A percentile compares a stretch with the other conserved stretches of the same genome.
Conservation (phyloP, 1,140 invertebrate species). For the Drosophila ercepeae region DNA sequence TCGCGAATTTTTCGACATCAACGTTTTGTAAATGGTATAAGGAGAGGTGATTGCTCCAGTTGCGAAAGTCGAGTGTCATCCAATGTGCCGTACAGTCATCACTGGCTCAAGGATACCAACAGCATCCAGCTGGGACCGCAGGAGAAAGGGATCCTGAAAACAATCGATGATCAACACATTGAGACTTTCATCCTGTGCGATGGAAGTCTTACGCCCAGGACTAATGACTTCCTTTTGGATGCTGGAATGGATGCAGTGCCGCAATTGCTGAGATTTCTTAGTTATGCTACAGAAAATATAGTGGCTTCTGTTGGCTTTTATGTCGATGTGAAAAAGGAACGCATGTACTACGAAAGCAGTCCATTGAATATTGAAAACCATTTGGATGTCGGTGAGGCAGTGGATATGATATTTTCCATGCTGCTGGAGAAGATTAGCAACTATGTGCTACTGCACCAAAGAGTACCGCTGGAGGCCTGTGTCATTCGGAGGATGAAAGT, state of each 20-base stretch:
- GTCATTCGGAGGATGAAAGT: conserved; percentile 51
- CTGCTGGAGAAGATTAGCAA: conserved; percentile 58
- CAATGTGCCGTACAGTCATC: conserved; percentile 52
- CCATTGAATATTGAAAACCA: conserved; percentile 36
- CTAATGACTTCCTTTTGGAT: conserved; percentile 51
- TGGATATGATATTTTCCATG: conserved; percentile 62
- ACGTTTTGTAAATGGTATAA: conserved; percentile 23
- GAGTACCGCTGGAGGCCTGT: conserved; percentile 42
- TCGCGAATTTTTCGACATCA: conserved; percentile 50
- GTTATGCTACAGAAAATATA: conserved; percentile 38
- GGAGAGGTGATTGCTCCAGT: conserved; percentile 31
- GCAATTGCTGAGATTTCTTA: conserved; percentile 48
- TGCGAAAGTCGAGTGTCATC: conserved; percentile 32
- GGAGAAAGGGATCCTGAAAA: conserved; percentile 34
- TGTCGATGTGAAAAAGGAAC: conserved; percentile 39
- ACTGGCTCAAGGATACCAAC: conserved; percentile 35
- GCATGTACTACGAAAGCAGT: conserved; percentile 53
- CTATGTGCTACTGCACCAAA: conserved; percentile 36
- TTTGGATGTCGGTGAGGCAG: conserved; percentile 54
- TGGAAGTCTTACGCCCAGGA: conserved; percentile 38
- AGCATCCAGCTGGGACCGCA: conserved; percentile 24
- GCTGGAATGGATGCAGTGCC: conserved; percentile 62
- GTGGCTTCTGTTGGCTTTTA: conserved; percentile 53
- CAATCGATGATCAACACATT: conserved; percentile 38
- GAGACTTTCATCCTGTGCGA: conserved; percentile 65